These are phyloP conservation scores for Callorhinus ursinus DNA, from an alignment of 2,113 vertebrate species.

Conservation along the genomic window DNA sequence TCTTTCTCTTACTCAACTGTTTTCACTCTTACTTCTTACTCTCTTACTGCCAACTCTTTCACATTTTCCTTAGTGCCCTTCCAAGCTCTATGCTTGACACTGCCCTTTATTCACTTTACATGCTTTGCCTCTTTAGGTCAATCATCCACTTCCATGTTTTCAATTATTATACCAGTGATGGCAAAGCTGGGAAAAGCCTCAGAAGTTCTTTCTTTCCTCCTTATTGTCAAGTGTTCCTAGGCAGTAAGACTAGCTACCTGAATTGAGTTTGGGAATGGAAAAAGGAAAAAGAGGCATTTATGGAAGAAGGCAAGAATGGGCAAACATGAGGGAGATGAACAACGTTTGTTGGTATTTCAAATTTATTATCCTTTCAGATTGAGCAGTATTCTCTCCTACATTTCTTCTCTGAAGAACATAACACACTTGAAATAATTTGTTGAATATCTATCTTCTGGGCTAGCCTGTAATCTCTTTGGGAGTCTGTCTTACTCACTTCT, in stretches of 20 bases:
- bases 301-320: background rate
- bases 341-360: background rate
- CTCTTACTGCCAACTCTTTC: background rate
- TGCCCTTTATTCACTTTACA: background rate
- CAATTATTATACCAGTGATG: background rate
- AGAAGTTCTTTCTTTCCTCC: background rate
- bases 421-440: background rate
- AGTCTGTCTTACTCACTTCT: background rate
- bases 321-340: background rate
- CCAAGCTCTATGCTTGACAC: background rate
- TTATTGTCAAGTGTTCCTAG: background rate
- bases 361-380: background rate
- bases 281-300: background rate
- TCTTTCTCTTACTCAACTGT: background rate
- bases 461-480: background rate
- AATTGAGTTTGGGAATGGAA: background rate
- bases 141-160: background rate
- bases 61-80: background rate
- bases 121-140: background rate
- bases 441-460: background rate
- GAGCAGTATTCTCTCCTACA: background rate
- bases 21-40: background rate
- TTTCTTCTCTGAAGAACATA: background rate
- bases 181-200: background rate
- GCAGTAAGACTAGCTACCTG: background rate